Base-by-base conservation (phyloP, 2,888 invertebrate species). In the Rotaria sp. region DNA sequence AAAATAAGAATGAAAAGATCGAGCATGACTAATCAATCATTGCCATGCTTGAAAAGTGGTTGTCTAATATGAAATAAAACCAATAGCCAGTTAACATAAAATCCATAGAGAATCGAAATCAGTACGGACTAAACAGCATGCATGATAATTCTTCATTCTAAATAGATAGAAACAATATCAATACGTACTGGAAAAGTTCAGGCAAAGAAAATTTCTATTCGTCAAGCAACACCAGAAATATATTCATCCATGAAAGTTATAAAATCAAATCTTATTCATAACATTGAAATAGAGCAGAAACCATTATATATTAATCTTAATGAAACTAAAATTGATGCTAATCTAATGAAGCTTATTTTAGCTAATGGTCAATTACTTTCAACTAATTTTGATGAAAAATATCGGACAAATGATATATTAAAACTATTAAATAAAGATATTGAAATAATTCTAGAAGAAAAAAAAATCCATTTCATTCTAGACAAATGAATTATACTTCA, bases 371-470 rank as follows among this genome's bases (percentile, higher is more conserved):
- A 80, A 45, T 24, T n/a, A 80, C 13, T 45, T 13, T 45, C 45
- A 80, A 80, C 75, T 2, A 80, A 80, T 13, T 80, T 45, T 26
- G 75, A 80, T 45, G 75, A 80, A 80, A 80, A 80, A 80, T 45
- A 80, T 80, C 15, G 45, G 13, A 10, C 45, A 26, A 45, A 80
- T 80, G 21, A 26, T 1, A 45, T 80, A 26, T n/a, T 80, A 45
- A 80, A 80, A 26, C 45, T 3, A 41, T 10, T n/a, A 80, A 80
- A 80, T 80, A 80, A 80, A 45, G 45, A 80, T 80, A 41, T 80
- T 45, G 75, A 80, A 80, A 13, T 11, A 26, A 41, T 80, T 41
- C n/a, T 80, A 30, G 8, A 45, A 41, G 75, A 80, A 80, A 38
- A n/a, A n/a, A n/a, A 80, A 80, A 10, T 80, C 26, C 26, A 26